Evolutionary conservation across 30 jellyfish, hydroid and myxozoan genomes (phyloP).

Genomic region (Pseudorhiza aurosa): DNA sequence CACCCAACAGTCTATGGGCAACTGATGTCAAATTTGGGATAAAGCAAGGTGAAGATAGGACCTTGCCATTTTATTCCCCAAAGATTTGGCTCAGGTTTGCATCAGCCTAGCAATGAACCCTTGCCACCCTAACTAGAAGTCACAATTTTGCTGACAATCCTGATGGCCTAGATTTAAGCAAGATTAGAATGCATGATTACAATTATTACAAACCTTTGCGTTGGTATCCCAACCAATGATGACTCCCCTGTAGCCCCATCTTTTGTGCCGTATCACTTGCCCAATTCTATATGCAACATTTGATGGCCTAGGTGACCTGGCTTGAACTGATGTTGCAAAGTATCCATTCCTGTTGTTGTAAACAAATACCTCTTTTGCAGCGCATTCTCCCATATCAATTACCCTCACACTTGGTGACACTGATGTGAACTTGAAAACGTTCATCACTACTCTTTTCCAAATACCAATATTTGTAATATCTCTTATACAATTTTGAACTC

Average conservation of each 20-base stretch:
- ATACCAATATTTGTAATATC: conserved; percentile 17
- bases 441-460: conserved; percentile 50
- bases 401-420: conserved; percentile 51
- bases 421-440: conserved; percentile 28
- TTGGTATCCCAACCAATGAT: conserved; percentile 94
- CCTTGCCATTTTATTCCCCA: too few relatives aligned
- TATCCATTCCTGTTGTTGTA: conserved; percentile 78
- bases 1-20: too few relatives aligned
- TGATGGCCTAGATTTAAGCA: background rate
- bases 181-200: background rate
- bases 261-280: conserved; percentile 90
- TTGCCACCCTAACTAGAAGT: too few relatives aligned
- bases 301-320: conserved; percentile 73
- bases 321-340: conserved; percentile 79
- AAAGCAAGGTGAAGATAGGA: too few relatives aligned
- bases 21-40: too few relatives aligned
- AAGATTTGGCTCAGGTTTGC: too few relatives aligned
- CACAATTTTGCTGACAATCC: too few relatives aligned
- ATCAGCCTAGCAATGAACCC: too few relatives aligned
- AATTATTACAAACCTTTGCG: conserved; percentile 79
- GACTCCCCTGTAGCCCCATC: conserved; percentile 91
- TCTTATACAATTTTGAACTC: conserved; percentile 50
- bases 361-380: conserved; percentile 87
- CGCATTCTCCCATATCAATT: conserved; percentile 89
- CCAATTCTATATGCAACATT: conserved; percentile 86